Evolutionary conservation across 2,113 vertebrate genomes (phyloP), one percentile per base, ranked within the genome.

Genomic region (Takifugu bimaculatus): DNA sequence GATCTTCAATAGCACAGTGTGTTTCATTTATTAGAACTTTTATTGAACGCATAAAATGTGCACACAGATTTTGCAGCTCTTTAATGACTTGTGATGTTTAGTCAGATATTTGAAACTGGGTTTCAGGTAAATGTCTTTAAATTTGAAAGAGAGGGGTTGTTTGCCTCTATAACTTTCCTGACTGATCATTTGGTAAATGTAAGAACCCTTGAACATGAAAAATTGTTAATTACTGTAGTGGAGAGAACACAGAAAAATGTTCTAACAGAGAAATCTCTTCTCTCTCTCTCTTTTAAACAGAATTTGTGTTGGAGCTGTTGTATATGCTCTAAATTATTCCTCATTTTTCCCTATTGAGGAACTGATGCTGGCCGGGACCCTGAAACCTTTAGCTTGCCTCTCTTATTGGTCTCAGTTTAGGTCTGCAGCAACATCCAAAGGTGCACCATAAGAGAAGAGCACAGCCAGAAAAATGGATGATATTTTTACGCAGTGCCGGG

Each of bases 401-500:
- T 53, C 32, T 60, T n/a, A 9, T 65, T 47, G 32, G 20, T 45
- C 50, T 64, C 50, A 58, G 28, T 75, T 68, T 63, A 74, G 48
- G 50, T 57, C 51, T 60, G 28, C 57, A 47, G 60, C 61, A 35
- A 13, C 60, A 63, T 57, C 28, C 20, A 57, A 39, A 11, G 51
- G 62, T 57, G 63, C 32, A 28, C n/a, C 53, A 42, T 77, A 52
- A 57, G 29, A 76, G 65, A 69, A 76, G 53, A 59, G 50, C 26
- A 56, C 67, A 42, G 28, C 13, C 26, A 57, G 27, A 27, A 54
- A 65, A 55, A 98, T 98, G 96, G 96, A 98, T 45, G 96, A 98
- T 88, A 98, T 98, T 85, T 98, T 98, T 79, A 95, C 96, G 0
- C 96, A 98, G 66, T 98, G 96, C 90, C 92, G 96, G 10, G 96